Conservation (phyloP, 2,113 vertebrate genomes). For the Henicopernis longicauda region DNA sequence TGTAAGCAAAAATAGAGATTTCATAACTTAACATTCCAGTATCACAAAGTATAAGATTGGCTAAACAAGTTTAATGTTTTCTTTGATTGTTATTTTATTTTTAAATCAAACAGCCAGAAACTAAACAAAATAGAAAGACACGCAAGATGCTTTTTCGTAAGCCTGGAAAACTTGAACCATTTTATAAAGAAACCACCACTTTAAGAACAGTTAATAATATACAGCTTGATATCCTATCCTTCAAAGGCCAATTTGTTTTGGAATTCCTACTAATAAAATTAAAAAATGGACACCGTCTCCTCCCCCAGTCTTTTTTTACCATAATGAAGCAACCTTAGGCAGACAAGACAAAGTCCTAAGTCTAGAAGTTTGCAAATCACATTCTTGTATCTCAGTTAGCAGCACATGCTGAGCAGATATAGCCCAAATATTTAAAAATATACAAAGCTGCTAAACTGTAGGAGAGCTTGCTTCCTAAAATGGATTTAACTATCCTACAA, state of each 20-base stretch:
- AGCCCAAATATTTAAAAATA: constrained; percentile 35
- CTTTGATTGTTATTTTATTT: background rate
- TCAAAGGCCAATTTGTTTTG: background rate
- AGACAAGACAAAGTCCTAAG: background rate
- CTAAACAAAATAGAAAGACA: background rate
- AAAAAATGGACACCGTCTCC: background rate
- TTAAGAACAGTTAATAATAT: background rate
- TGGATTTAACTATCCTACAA: background rate
- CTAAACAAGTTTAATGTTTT: background rate
- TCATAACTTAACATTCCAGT: background rate
- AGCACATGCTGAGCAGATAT: background rate
- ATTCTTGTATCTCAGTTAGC: background rate
- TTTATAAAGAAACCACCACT: background rate
- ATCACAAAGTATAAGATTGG: background rate
- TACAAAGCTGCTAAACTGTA: background rate
- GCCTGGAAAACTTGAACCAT: background rate
- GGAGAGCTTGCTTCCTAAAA: background rate
- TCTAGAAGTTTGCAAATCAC: background rate
- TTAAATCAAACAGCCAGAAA: background rate
- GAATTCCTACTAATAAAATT: background rate
- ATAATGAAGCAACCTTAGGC: background rate
- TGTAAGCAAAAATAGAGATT: background rate
- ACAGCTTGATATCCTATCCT: background rate
- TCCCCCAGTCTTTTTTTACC: background rate
- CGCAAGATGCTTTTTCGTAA: background rate